Conservation (phyloP, 2,113 vertebrate species). For the Mustelus asterias region DNA sequence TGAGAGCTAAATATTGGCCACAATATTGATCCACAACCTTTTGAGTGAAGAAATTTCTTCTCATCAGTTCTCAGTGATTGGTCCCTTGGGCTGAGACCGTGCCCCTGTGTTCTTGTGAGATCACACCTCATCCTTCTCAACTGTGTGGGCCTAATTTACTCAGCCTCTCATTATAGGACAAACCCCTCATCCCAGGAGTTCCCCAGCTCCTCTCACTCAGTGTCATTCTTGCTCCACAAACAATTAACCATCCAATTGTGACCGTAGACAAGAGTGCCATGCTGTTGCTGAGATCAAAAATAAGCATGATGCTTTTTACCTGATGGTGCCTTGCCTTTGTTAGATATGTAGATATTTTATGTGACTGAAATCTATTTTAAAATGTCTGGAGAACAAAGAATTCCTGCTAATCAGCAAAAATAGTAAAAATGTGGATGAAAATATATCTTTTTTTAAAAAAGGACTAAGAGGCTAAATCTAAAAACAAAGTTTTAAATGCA, state of each 20-base stretch:
- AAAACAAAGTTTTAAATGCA: not conserved
- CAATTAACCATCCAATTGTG: not conserved
- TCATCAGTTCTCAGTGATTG: too few species aligned
- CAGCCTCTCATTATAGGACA: too few species aligned
- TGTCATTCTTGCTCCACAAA: not conserved
- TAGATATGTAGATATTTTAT: not conserved
- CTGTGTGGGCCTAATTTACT: too few species aligned
- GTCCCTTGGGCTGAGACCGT: too few species aligned
- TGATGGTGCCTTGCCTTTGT: not conserved
- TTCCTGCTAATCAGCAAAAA: not conserved
- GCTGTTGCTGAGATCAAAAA: not conserved
- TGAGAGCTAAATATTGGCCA: too few species aligned
- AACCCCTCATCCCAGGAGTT: too few species aligned
- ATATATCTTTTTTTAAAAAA: not conserved
- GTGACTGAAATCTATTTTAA: not conserved
- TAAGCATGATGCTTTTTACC: not conserved
- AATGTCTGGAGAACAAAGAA: not conserved
- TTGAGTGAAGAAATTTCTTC: too few species aligned
- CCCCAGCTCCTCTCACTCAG: not conserved
- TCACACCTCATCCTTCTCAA: too few species aligned
- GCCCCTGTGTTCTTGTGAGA: too few species aligned
- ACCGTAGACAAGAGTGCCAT: not conserved
- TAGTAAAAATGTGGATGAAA: not conserved
- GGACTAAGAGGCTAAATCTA: not conserved
- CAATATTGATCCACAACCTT: too few species aligned